Evolutionary conservation across 2,797 vertebrate genomes (phyloP), one percentile per base, ranked within the genome.

Genomic region (Cossypha dichroa): DNA sequence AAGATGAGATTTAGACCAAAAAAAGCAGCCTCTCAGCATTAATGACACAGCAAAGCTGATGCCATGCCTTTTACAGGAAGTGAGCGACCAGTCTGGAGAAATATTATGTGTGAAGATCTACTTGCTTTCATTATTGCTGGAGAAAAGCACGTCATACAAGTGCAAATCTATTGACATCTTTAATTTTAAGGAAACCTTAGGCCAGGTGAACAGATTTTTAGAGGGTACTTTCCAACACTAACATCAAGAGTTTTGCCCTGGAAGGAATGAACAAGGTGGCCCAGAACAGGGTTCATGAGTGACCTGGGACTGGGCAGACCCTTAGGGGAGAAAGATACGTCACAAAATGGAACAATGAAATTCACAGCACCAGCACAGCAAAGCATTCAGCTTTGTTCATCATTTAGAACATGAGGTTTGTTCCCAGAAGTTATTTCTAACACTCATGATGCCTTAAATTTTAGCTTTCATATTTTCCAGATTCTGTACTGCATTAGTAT

Each of bases 301-400:
- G n/a, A 46, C 15, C 22, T 46, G 29, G 28, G 12, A 46, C 31
- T 51, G 28, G 33, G 31, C n/a, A 80, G 20, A 23, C 7, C 17
- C 19, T 41, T 48, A 26, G 20, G 6, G 15, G 68, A 49, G 51
- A 72, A 69, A 64, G 19, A n/a, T 25, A 19, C 0, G 0, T 48
- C 36, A 20, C 31, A 80, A 83, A 88, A 51, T 6, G 26, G 9
- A 36, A 48, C 19, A 56, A 10, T 21, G 40, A 77, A 56, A 59
- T 31, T 48, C 33, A 74, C 31, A 33, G 9, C 34, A 48, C 29
- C 22, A 59, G 21, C 10, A 66, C 10, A 78, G 23, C 10, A 64
- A 56, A 63, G 28, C 13, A 43, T 20, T 67, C 78, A 12, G 34
- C 29, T 77, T 66, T 58, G 8, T 29, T 70, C 13, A 63, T n/a